A percentile compares a stretch with the other conserved stretches of the same genome.
Evolutionary conservation across 2,797 vertebrate species (phyloP).

Genomic region (Spheniscus humboldti): DNA sequence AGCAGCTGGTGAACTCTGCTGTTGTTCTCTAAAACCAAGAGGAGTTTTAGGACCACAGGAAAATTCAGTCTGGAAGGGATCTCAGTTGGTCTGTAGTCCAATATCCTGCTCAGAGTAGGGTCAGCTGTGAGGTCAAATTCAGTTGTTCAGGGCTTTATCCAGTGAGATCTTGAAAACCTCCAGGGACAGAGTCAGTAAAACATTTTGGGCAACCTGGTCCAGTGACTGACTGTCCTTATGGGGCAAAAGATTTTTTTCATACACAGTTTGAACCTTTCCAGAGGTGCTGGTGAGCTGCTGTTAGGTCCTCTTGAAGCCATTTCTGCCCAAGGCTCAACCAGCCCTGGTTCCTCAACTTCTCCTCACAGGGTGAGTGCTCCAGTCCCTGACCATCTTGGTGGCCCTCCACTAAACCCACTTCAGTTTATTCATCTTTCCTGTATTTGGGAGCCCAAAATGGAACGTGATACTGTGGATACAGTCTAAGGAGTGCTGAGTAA

Average conservation of each 20-base stretch:
- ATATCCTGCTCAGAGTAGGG: background rate
- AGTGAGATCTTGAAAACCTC: background rate
- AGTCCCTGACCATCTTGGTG: background rate
- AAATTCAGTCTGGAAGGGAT: background rate
- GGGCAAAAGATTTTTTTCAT: background rate
- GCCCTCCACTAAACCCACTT: background rate
- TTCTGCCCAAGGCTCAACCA: background rate
- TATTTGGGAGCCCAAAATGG: background rate
- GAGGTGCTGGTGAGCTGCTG: background rate
- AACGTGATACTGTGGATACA: background rate
- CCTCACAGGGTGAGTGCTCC: background rate
- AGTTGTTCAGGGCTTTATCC: background rate
- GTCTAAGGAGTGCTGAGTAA: background rate
- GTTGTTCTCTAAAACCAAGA: background rate
- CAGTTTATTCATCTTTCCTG: background rate
- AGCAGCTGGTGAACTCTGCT: background rate
- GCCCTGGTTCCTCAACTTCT: background rate
- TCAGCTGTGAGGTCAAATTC: background rate
- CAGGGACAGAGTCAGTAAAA: background rate
- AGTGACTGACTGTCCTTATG: background rate
- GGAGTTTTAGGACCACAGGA: background rate
- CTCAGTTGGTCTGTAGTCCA: background rate
- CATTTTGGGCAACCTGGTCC: background rate
- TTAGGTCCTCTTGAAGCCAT: background rate
- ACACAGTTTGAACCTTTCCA: background rate